Evolutionary conservation across 1,140 invertebrate genomes (phyloP), one percentile per base, ranked within the genome.

Genomic region (Aphis craccivora): DNA sequence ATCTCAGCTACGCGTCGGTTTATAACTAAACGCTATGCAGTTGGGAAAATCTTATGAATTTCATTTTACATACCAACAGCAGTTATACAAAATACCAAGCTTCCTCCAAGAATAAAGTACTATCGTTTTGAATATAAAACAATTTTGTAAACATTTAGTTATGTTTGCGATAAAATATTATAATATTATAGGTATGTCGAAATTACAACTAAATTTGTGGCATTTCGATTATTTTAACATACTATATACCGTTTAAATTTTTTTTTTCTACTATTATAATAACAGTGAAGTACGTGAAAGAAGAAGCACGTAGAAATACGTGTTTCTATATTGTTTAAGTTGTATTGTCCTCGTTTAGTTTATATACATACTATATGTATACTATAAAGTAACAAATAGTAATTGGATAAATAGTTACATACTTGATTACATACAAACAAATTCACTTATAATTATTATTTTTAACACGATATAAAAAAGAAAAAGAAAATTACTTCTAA

Each of bases 21-120:
- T 40, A 40, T 40, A 23, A 84, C 83, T 25, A 3, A 84, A 43
- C 40, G 40, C 9, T 4, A 20, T 7, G 37, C 60, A 76, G 40
- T 43, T 84, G 2, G 40, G 9, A 84, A 84, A 84, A 84, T 84
- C 83, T 43, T 84, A 84, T 40, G 40, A 84, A 84, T 84, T 84
- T 84, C 3, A 40, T 40, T 84, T 40, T 25, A 40, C 83, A 40
- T 84, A 84, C 83, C 83, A 40, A 1, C 83, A 40, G 83, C 40
- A 25, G 14, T 40, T 40, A 37, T 84, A 43, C 83, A 40, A 84
- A 84, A 84, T 84, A 40, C 83, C 37, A 40, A 84, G 23, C 83
- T 40, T 37, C 25, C 25, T 84, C 22, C 83, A 9, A 23, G 6
- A 40, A 40, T 76, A 76, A 76, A 76, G 60, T 76, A 6, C 23